A percentile compares a stretch with the other conserved stretches of the same genome.
phyloP scores from a whole-genome alignment of 2,888 invertebrate genomes.

The Agelastica alni region DNA sequence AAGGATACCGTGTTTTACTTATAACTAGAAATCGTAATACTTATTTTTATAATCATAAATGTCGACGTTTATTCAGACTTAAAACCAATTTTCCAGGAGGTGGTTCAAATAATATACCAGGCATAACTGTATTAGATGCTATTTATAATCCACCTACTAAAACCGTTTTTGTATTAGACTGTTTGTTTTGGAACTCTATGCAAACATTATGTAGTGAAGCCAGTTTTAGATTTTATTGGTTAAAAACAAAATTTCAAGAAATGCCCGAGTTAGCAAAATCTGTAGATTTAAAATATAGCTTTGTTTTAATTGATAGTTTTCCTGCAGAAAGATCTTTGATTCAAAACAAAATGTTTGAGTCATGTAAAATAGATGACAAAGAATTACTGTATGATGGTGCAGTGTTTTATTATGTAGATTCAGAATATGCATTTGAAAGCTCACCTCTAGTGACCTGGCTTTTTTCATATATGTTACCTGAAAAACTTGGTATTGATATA shows the following conservation, averaged over 20 bases:
- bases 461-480: slow-evolving; percentile 84
- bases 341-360: slow-evolving; percentile 54
- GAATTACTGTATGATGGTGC: slow-evolving; percentile 76
- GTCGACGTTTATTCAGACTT: slow-evolving; percentile 52
- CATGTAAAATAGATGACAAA: slow-evolving; percentile 52
- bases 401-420: slow-evolving; percentile 86
- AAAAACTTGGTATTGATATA: slow-evolving; percentile 65
- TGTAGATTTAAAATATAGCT: slow-evolving; percentile 51
- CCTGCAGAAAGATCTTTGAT: slow-evolving; percentile 59
- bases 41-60: slow-evolving; percentile 30
- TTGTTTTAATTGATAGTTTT: slow-evolving; percentile 60
- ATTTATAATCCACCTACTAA: slow-evolving; percentile 67
- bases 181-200: slow-evolving; percentile 79
- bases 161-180: slow-evolving; percentile 79
- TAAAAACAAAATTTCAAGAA: slow-evolving; percentile 74
- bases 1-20: slow-evolving; percentile 80
- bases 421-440: slow-evolving; percentile 72
- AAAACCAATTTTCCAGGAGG: slow-evolving; percentile 77
- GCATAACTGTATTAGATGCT: slow-evolving; percentile 80
- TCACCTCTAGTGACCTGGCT: slow-evolving; percentile 94
- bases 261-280: slow-evolving; percentile 55
- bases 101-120: slow-evolving; percentile 53
- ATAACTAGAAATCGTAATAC: slow-evolving; percentile 64
- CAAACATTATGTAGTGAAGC: slow-evolving; percentile 77
- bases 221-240: slow-evolving; percentile 82